These are phyloP conservation scores for Netelia inedita DNA, from an alignment of 2,888 invertebrate species.

Conservation along the genomic window DNA sequence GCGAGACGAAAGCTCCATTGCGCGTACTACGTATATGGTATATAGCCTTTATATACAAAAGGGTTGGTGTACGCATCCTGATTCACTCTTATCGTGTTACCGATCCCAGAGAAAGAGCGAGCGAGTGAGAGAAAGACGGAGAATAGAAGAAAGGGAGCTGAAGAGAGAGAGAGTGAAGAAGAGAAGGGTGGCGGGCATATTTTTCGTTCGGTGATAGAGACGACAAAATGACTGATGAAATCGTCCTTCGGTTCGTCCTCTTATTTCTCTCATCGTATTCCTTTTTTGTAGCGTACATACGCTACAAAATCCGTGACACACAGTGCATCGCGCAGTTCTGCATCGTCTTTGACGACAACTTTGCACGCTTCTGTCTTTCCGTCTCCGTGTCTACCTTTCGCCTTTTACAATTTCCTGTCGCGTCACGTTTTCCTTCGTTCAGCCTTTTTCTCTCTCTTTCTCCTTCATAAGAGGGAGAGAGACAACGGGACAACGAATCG, in stretches of 20 bases:
- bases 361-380: conserved; percentile 39
- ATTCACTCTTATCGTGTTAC: conserved; percentile 27
- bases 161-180: no score
- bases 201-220: conserved; percentile 50
- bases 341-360: conserved; percentile 36
- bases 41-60: background rate
- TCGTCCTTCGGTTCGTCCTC: conserved; percentile 28
- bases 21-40: conserved; percentile 31
- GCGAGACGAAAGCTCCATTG: background rate
- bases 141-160: no score
- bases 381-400: conserved; percentile 25
- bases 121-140: no score
- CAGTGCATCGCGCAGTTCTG: background rate
- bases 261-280: background rate
- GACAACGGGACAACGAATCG: background rate
- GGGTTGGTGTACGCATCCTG: background rate
- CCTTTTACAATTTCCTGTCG: conserved; percentile 51
- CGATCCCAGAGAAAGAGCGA: conserved; percentile 15
- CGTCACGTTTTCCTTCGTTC: background rate
- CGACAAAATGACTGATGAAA: conserved; percentile 50
- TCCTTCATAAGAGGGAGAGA: background rate
- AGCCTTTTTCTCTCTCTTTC: background rate
- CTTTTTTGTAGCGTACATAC: background rate
- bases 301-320: background rate
- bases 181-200: conserved; percentile 9